Evolutionary conservation across 2,888 invertebrate species (phyloP).

Genomic region (Ferdinandea cuprea): DNA sequence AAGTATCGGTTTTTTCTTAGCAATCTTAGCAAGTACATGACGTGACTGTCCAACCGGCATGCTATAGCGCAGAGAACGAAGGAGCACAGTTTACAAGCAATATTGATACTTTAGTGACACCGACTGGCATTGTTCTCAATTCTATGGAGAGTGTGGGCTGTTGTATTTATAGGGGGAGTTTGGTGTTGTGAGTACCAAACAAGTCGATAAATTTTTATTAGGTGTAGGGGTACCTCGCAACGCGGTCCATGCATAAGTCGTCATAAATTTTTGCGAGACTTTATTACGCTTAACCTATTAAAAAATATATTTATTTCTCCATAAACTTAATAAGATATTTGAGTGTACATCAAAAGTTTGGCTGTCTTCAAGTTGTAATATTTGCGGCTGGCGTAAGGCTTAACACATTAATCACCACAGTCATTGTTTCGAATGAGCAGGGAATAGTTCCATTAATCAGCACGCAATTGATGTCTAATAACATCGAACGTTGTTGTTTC

Average conservation of each 20-base stretch:
- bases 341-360: neutral
- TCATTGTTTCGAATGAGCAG: neutral
- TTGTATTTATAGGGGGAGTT: neutral
- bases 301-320: neutral
- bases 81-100: neutral
- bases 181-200: neutral
- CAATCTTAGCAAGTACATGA: neutral
- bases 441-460: neutral
- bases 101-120: neutral
- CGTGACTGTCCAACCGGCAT: neutral
- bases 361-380: neutral
- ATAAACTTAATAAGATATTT: neutral
- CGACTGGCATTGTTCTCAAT: neutral
- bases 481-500: neutral
- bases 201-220: neutral
- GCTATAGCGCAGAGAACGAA: neutral
- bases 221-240: neutral
- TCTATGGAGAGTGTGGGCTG: neutral
- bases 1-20: neutral
- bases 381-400: neutral
- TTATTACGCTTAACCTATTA: neutral
- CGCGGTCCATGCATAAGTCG: neutral
- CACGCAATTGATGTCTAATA: neutral
- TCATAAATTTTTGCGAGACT: neutral
- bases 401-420: neutral